Base-by-base conservation (phyloP, 1,140 invertebrate genomes). In the Papilio polytes region DNA sequence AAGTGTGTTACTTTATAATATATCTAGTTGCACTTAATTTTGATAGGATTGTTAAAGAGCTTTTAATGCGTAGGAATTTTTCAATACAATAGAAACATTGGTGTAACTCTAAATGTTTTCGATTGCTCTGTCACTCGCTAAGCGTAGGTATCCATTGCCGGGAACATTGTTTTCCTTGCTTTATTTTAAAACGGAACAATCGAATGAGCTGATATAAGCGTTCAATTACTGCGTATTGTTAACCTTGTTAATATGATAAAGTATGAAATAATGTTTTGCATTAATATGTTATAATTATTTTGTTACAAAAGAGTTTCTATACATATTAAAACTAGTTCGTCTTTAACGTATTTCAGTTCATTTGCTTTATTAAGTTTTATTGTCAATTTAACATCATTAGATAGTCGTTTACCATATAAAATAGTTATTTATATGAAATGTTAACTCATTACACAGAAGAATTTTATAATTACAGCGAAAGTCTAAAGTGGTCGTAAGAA, bases 401-500 rank as follows among this genome's bases (percentile, higher is more conserved):
- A 18, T 51, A 51, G 48, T 18, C 4, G 48, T 51, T 51, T 15
- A 12, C 12, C n/a, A n/a, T 18, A 6, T 51, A 15, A 15, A 51
- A 51, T 51, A 18, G 4, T 6, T 15, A 48, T 3, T 48, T 15
- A n/a, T 22, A 63, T 31, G 3, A 31, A 66, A 26, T 66, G 26
- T 36, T 66, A 66, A 56, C 7, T 59, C n/a, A 31, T 13, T 31
- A 15, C 18, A 66, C 10, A 66, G 36, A 66, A 2, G 10, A 66
- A 26, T 66, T 22, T 20, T 56, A 48, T 12, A 15, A 59, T 12
- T n/a, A 31, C 12, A 20, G 18, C 9, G 36, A 79, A 59, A 80
- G 81, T 82, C 46, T 73, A 76, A 80, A 80, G 80, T 56, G 72
- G 66, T 22, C 22, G 44, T 56, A 36, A 78, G 63, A 48, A 56